Evolutionary conservation across 2,888 invertebrate species (phyloP).

Genomic region (Laothoe populi): DNA sequence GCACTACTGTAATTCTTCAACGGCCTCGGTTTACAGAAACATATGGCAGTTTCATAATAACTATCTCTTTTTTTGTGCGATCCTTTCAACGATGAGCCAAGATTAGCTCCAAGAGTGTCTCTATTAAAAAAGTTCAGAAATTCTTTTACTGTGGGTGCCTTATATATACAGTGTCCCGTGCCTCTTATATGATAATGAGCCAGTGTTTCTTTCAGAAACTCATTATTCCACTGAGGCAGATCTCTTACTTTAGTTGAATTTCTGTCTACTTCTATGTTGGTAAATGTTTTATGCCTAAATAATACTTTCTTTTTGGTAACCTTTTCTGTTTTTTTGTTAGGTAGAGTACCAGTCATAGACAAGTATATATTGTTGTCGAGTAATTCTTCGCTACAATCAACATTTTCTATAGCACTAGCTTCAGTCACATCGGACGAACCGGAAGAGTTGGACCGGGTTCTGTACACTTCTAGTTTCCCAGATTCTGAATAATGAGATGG

Average conservation of each 20-base stretch:
- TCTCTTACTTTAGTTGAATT: conserved; percentile 64
- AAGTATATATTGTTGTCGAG: conserved; percentile 63
- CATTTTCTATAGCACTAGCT: conserved; percentile 78
- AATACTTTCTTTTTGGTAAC: conserved; percentile 68
- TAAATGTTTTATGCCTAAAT: conserved; percentile 80
- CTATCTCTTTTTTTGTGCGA: conserved; percentile 59
- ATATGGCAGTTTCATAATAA: conserved; percentile 78
- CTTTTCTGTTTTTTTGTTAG: conserved; percentile 61
- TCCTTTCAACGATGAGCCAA: conserved; percentile 18
- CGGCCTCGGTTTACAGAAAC: conserved; percentile 74
- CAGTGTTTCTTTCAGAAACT: conserved; percentile 72
- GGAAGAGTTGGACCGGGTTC: conserved; percentile 69
- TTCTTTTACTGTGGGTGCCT: conserved; percentile 73
- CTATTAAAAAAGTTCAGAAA: conserved; percentile 79
- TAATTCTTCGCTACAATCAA: conserved; percentile 69
- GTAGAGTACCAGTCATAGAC: conserved; percentile 76
- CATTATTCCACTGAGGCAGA: conserved; percentile 64
- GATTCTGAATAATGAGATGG: conserved; percentile 46
- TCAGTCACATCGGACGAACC: conserved; percentile 68
- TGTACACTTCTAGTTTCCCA: conserved; percentile 55
- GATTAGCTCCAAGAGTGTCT: conserved; percentile 52
- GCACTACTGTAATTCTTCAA: conserved; percentile 75
- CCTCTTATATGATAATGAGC: conserved; percentile 78
- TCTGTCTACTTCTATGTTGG: conserved; percentile 75
- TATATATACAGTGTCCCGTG: conserved; percentile 78